Evolutionary conservation across 2,797 vertebrate species (phyloP).

Genomic region (Coendou prehensilis): DNA sequence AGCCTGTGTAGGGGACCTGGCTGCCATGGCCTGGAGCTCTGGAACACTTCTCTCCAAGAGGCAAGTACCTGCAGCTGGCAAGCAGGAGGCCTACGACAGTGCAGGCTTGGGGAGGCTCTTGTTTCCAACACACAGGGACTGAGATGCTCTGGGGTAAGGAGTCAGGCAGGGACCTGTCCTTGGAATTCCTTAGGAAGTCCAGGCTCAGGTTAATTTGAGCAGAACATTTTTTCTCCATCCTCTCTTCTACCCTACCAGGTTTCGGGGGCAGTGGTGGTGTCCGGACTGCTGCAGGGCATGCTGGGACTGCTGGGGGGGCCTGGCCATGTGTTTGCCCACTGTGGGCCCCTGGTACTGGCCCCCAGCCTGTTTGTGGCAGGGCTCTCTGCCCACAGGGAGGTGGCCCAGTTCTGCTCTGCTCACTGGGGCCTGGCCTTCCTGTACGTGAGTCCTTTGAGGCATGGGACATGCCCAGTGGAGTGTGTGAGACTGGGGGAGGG

Average conservation of each 20-base stretch:
- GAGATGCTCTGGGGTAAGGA: background rate
- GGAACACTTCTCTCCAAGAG: constrained; percentile 85
- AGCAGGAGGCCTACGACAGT: background rate
- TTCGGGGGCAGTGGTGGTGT: constrained; percentile 91
- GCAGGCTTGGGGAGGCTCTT: rapidly evolving
- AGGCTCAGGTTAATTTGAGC: constrained; percentile 41
- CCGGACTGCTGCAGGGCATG: constrained; percentile 89
- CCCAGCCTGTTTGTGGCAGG: constrained; percentile 92
- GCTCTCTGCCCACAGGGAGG: constrained; percentile 91
- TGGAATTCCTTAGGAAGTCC: constrained; percentile 28
- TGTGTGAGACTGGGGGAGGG: background rate
- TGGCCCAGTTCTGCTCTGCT: constrained; percentile 91
- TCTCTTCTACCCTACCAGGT: constrained; percentile 85
- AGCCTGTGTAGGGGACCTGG: constrained; percentile 59
- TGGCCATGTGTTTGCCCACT: constrained; percentile 86
- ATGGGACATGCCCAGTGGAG: background rate
- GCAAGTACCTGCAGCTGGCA: constrained; percentile 76
- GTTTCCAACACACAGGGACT: background rate
- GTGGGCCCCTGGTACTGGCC: constrained; percentile 93
- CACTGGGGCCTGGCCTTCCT: constrained; percentile 91
- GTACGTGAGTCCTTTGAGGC: constrained; percentile 86
- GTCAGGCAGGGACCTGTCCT: background rate
- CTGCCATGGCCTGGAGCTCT: constrained; percentile 62
- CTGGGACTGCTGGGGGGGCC: constrained; percentile 89
- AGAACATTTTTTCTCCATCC: background rate